Conservation (phyloP, 1,140 invertebrate genomes). For the Drosophila tani region DNA sequence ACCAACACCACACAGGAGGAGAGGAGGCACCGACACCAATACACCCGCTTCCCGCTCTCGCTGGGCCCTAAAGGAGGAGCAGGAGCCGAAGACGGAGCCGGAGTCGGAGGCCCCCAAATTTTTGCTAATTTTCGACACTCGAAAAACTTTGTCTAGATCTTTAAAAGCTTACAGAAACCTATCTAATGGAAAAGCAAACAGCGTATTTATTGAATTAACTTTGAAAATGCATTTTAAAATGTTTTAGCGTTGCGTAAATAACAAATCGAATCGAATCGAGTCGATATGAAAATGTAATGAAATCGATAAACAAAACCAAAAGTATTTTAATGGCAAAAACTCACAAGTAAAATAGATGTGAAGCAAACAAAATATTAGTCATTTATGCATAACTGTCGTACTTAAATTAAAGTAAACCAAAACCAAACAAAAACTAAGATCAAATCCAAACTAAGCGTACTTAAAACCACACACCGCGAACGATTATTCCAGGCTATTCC, state of each 20-base stretch:
- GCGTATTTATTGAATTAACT: slow-evolving; percentile 70
- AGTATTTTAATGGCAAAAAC: slow-evolving; percentile 68
- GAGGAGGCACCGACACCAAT: slow-evolving; percentile 13
- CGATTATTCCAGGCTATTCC: slow-evolving; percentile 34
- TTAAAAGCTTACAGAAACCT: slow-evolving; percentile 71
- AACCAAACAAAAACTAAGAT: slow-evolving; percentile 19
- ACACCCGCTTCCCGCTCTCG: slow-evolving; percentile 16
- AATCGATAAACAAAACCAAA: slow-evolving; percentile 51
- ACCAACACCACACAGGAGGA: slow-evolving; percentile 19
- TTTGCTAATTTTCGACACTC: slow-evolving; percentile 73
- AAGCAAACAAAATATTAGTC: slow-evolving; percentile 70
- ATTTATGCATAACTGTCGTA: slow-evolving; percentile 78
- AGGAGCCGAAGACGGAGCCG: neutral
- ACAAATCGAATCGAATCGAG: slow-evolving; percentile 38
- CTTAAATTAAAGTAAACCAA: slow-evolving; percentile 66
- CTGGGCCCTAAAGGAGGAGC: slow-evolving; percentile 7
- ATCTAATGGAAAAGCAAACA: slow-evolving; percentile 52
- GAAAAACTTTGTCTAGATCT: slow-evolving; percentile 73
- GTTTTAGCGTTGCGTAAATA: slow-evolving; percentile 75
- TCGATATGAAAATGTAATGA: slow-evolving; percentile 20
- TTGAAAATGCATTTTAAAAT: slow-evolving; percentile 83
- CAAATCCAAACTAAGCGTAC: slow-evolving; percentile 40
- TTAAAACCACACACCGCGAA: slow-evolving; percentile 41
- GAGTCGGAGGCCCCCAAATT: slow-evolving; percentile 41
- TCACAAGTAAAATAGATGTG: slow-evolving; percentile 51